A percentile compares a stretch with the other conserved stretches of the same genome.
Evolutionary conservation across 2,797 vertebrate species (phyloP).

Genomic region (Periophthalmus magnuspinnatus): DNA sequence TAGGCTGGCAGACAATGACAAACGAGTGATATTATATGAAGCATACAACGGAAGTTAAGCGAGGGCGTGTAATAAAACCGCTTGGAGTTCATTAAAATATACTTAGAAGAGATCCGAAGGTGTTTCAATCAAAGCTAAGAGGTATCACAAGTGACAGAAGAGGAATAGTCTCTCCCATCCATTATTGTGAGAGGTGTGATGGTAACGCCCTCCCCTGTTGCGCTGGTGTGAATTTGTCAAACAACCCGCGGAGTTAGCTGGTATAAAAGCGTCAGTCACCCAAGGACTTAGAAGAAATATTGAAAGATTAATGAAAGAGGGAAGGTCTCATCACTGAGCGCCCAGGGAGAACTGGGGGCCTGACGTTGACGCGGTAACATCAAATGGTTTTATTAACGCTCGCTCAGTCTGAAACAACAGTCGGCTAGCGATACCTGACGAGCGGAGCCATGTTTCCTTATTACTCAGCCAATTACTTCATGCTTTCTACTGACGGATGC

Average conservation of each 20-base stretch:
- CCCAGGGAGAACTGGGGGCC: constrained; percentile 41
- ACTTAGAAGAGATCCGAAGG: neutral
- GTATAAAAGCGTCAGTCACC: constrained; percentile 47
- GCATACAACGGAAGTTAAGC: neutral
- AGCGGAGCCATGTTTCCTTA: constrained; percentile 49
- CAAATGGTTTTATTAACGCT: constrained; percentile 56
- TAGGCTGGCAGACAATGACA: neutral
- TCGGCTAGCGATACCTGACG: constrained; percentile 46
- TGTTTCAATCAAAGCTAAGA: neutral
- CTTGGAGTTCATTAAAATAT: neutral
- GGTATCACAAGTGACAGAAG: constrained; percentile 1
- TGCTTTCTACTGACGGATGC: constrained; percentile 44
- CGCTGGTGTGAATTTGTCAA: constrained; percentile 45
- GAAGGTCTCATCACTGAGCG: constrained; percentile 45
- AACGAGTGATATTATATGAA: neutral
- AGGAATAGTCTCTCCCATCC: neutral
- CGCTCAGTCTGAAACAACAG: constrained; percentile 57
- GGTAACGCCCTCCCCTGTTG: constrained; percentile 8
- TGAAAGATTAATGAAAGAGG: constrained; percentile 63
- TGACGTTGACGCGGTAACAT: constrained; percentile 61
- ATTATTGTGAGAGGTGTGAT: constrained; percentile 1
- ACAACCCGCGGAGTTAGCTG: constrained; percentile 38
- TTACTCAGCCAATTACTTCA: constrained; percentile 61
- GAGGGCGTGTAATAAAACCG: constrained; percentile 7
- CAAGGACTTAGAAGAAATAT: constrained; percentile 59